Conservation (phyloP, 2,888 invertebrate species). For the Dolomedes plantarius region DNA sequence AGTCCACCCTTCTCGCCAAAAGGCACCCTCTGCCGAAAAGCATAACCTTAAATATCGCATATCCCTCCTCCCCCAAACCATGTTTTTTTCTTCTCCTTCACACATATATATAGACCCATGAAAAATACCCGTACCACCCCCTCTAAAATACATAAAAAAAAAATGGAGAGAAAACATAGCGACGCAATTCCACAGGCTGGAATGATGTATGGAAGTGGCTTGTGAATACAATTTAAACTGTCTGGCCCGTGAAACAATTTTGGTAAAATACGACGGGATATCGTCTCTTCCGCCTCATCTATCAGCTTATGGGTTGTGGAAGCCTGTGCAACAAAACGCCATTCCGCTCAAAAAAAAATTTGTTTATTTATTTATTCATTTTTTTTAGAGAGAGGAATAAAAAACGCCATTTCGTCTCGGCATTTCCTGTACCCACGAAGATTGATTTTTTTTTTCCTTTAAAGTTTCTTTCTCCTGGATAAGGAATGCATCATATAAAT, state of each 20-base stretch:
- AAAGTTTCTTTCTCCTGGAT: background rate
- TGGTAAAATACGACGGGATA: slow-evolving; percentile 62
- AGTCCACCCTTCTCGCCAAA: too few species aligned
- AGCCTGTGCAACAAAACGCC: slow-evolving; percentile 47
- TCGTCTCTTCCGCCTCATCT: slow-evolving; percentile 62
- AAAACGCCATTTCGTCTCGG: slow-evolving; percentile 35
- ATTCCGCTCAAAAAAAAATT: slow-evolving; percentile 40
- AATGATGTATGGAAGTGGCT: slow-evolving; percentile 62
- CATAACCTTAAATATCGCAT: too few species aligned
- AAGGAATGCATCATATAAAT: slow-evolving; percentile 56
- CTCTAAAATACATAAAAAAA: background rate
- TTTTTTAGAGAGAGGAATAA: slow-evolving; percentile 21
- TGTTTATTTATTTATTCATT: slow-evolving; percentile 66
- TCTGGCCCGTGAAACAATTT: slow-evolving; percentile 62
- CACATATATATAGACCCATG: background rate
- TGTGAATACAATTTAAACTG: slow-evolving; percentile 60
- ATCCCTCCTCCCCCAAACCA: background rate
- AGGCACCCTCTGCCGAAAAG: too few species aligned
- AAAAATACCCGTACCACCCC: background rate
- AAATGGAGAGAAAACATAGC: background rate
- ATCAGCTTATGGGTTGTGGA: slow-evolving; percentile 59
- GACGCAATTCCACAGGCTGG: slow-evolving; percentile 8
- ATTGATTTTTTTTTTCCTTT: background rate
- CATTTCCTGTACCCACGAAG: background rate
- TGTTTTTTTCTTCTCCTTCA: background rate